Evolutionary conservation across 1,140 invertebrate species (phyloP).

Genomic region (Drosophila lacteicornis): DNA sequence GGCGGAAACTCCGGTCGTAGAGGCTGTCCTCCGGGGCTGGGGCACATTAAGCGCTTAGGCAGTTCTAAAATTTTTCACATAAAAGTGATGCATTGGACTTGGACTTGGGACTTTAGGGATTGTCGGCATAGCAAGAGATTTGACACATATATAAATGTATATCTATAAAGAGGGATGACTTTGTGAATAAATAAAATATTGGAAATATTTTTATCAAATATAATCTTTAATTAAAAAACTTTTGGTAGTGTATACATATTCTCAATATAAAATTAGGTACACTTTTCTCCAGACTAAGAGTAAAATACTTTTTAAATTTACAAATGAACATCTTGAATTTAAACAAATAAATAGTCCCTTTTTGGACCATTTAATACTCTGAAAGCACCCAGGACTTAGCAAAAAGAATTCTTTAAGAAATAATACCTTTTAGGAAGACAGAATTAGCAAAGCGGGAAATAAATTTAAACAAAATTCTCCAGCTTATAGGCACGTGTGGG

Average conservation of each 20-base stretch:
- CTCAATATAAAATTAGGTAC: not conserved
- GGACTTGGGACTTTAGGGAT: constrained; percentile 51
- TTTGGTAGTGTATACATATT: not conserved
- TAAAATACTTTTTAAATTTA: no score
- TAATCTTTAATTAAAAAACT: not conserved
- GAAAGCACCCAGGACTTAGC: not conserved
- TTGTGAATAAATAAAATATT: not conserved
- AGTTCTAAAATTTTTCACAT: constrained; percentile 74
- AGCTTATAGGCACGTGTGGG: constrained; percentile 47
- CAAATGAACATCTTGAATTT: no score
- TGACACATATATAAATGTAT: constrained; percentile 27
- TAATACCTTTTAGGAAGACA: not conserved
- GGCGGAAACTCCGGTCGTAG: constrained; percentile 22
- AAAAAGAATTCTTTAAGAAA: not conserved
- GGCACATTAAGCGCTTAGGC: constrained; percentile 68
- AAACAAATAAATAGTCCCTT: not conserved
- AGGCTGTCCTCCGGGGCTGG: constrained; percentile 13
- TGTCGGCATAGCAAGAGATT: constrained; percentile 34
- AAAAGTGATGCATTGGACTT: constrained; percentile 73
- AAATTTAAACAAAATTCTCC: constrained; percentile 37
- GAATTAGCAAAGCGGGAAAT: constrained; percentile 25
- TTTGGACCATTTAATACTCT: not conserved
- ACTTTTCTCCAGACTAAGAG: no score
- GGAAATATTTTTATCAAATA: no score
- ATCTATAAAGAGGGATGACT: not conserved